Evolutionary conservation across 2,113 vertebrate genomes (phyloP).

Genomic region (Phalacrocorax pelagicus): DNA sequence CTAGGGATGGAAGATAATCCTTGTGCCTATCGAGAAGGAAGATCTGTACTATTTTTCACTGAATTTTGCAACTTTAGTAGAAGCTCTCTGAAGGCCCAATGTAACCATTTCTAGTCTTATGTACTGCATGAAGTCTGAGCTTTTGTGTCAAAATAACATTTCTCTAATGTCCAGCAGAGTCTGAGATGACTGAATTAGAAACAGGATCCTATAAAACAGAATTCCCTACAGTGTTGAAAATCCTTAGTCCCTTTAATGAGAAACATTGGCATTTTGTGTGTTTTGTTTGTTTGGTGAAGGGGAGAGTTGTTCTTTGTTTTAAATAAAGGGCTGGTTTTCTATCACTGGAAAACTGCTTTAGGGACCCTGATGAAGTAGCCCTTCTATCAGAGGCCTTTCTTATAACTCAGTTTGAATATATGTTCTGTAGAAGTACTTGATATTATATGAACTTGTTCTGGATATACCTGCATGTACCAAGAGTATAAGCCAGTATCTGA

Average conservation of each 20-base stretch:
- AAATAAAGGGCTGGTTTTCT: background rate
- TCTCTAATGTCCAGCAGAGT: background rate
- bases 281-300: background rate
- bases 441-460: background rate
- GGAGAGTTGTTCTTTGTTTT: background rate
- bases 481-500: background rate
- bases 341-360: background rate
- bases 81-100: background rate
- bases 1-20: constrained; percentile 51
- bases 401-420: background rate
- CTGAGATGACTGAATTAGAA: background rate
- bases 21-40: constrained; percentile 52
- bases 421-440: background rate
- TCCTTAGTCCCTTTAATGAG: background rate
- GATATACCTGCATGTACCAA: background rate
- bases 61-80: constrained; percentile 21
- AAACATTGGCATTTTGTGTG: background rate
- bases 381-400: background rate
- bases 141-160: constrained; percentile 19
- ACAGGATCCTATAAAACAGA: background rate
- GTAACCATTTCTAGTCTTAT: background rate
- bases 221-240: background rate
- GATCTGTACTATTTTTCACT: constrained; percentile 41
- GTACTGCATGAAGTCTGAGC: background rate
- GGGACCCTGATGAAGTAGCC: background rate